Evolutionary conservation across 2,888 invertebrate species (phyloP), one percentile per base, ranked within the genome.

Genomic region (Tromatobia lineatoria): DNA sequence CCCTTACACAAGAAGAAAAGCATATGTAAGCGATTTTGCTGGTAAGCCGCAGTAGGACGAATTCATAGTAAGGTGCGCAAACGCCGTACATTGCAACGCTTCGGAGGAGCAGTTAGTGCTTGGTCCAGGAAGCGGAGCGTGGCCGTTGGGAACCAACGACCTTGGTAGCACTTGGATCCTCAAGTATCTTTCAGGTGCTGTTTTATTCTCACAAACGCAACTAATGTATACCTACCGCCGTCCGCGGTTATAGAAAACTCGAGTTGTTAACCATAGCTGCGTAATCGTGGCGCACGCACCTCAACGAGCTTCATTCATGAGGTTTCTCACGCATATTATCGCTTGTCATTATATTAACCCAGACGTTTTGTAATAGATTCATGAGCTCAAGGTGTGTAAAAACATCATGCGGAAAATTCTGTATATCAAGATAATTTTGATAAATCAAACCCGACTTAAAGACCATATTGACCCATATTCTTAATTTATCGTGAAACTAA

Each of bases 51-150:
- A 78, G 45, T 64, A 64, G 50, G 34, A 64, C 54, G 10, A 42
- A 47, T 69, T 66, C 50, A 23, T 54, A 8, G 42, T 45, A 20
- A 20, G 59, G 61, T 78, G 70, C 84, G 59, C 59, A 59, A 34
- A 20, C 54, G 15, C 47, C 47, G 81, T 74, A 74, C 61, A 66
- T 67, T 80, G 82, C 83, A 87, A 86, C 87, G 87, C 86, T 87
- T 82, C 64, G 86, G 3, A 82, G 64, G 75, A 80, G 61, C 75
- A 69, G 42, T 64, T 82, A 54, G 77, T 64, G 74, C 82, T 80
- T 42, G 84, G 84, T 84, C 86, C 82, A 80, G 69, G 85, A 87
- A 87, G 82, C 87, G 87, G 80, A 87, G 86, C 87, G 83, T 82
- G 69, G 83, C 87, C 79, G 82, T 78, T 34, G 76, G 71, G 66